Percentiles rank a stretch among this genome's conserved stretches.
Conservation (phyloP, 2,888 invertebrate genomes). For the Euproctis similis region DNA sequence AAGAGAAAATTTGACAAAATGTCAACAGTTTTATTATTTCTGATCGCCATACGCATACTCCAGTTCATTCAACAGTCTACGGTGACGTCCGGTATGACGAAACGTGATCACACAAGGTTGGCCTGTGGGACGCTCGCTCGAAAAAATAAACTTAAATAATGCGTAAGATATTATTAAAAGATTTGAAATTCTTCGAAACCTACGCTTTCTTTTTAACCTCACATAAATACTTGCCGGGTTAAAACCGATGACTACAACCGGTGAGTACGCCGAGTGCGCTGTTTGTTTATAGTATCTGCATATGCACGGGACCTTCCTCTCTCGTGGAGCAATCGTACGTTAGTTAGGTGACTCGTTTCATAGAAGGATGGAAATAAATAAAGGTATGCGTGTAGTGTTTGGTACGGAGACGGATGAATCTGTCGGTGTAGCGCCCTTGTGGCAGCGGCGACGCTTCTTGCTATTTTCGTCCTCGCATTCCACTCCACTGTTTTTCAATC, state of each 20-base stretch:
- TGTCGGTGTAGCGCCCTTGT: constrained; percentile 61
- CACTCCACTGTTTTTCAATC: constrained; percentile 72
- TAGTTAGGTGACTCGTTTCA: constrained; percentile 46
- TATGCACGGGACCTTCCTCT: constrained; percentile 43
- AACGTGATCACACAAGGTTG: constrained; percentile 1
- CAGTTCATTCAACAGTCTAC: constrained; percentile 4
- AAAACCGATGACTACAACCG: constrained; percentile 30
- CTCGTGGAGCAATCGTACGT: constrained; percentile 42
- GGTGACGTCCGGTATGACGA: constrained; percentile 3
- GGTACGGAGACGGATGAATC: constrained; percentile 26
- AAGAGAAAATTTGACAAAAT: too few species aligned
- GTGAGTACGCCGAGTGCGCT: constrained; percentile 33
- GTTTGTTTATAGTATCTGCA: too few species aligned
- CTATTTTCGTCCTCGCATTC: constrained; percentile 74
- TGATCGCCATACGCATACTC: constrained; percentile 6
- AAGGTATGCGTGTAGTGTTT: constrained; percentile 49
- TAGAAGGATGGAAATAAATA: constrained; percentile 62
- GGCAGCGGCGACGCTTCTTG: constrained; percentile 65
- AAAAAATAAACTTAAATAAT: constrained; percentile 1
- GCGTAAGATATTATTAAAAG: constrained; percentile 4
- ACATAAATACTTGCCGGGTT: constrained; percentile 1
- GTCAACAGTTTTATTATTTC: too few species aligned
- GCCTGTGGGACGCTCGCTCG: background rate
- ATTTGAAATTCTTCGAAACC: constrained; percentile 6
- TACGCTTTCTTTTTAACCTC: constrained; percentile 4